phyloP scores from a whole-genome alignment of 35 echinoderm and acorn worm species.

The Acanthaster planci region DNA sequence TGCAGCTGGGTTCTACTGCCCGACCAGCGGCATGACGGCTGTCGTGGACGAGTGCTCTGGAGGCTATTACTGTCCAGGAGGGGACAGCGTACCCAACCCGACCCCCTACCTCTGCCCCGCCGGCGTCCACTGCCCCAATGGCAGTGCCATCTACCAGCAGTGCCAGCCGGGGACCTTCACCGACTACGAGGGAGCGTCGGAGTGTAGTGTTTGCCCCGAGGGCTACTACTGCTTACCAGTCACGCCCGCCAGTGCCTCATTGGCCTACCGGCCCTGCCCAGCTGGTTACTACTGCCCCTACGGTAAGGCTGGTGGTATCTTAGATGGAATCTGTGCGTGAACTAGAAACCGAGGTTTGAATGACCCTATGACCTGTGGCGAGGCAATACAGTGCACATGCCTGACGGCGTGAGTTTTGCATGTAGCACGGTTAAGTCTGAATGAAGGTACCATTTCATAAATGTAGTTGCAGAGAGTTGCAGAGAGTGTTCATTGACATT shows the following conservation, averaged over 20 bases:
- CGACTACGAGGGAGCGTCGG: constrained; percentile 88
- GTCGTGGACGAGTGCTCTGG: constrained; percentile 79
- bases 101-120: constrained; percentile 67
- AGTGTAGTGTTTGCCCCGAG: constrained; percentile 79
- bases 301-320: constrained; percentile 50
- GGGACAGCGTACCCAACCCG: constrained; percentile 79
- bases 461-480: too few relatives aligned
- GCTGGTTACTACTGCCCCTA: constrained; percentile 83
- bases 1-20: constrained; percentile 87
- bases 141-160: constrained; percentile 79
- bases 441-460: too few relatives aligned
- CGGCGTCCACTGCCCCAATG: constrained; percentile 92
- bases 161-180: constrained; percentile 73
- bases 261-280: constrained; percentile 78
- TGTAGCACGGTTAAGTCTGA: too few relatives aligned
- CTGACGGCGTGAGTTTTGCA: too few relatives aligned
- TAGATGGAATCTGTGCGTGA: too few relatives aligned
- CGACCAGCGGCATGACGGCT: constrained; percentile 69
- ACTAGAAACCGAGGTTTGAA: too few relatives aligned
- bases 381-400: too few relatives aligned
- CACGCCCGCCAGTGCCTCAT: constrained; percentile 60
- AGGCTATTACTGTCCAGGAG: constrained; percentile 87
- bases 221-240: constrained; percentile 88
- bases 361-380: too few relatives aligned
- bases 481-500: too few relatives aligned